Evolutionary conservation across 2,797 vertebrate genomes (phyloP).

Genomic region (Crenichthys baileyi): DNA sequence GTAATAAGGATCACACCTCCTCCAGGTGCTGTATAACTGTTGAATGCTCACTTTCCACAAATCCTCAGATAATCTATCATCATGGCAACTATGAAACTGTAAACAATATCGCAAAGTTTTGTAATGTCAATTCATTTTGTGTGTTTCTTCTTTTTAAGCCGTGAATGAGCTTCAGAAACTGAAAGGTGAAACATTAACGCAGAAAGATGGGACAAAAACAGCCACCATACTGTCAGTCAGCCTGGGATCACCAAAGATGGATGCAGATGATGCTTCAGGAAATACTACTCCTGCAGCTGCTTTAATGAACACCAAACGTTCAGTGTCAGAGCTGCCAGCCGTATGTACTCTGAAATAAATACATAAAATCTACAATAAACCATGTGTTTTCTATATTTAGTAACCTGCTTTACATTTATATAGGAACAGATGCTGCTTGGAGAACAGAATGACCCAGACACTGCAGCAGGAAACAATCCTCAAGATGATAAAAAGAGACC

Average conservation of each 20-base stretch:
- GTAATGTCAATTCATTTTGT: fast-evolving
- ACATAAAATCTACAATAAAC: background rate
- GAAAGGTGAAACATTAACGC: fast-evolving
- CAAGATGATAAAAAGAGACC: background rate
- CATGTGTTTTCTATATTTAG: background rate
- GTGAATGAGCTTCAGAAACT: background rate
- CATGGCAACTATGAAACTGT: no score
- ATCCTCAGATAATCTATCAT: no score
- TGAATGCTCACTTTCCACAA: no score
- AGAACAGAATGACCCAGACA: fast-evolving
- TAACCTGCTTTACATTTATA: background rate
- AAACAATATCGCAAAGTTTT: fast-evolving
- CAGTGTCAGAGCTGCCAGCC: fast-evolving
- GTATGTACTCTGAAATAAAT: slow-evolving; percentile 39
- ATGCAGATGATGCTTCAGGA: background rate
- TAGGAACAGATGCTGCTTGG: background rate
- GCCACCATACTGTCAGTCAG: slow-evolving; percentile 2
- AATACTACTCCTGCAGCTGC: background rate
- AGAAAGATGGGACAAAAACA: fast-evolving
- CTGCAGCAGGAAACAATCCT: background rate
- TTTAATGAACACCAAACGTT: background rate
- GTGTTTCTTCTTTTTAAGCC: slow-evolving; percentile 7
- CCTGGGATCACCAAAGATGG: fast-evolving
- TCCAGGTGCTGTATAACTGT: slow-evolving; percentile 48
- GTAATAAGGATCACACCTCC: slow-evolving; percentile 2